A percentile compares a stretch with the other conserved stretches of the same genome.
Evolutionary conservation across 2,888 invertebrate species (phyloP).

Genomic region (Temnothorax rugatulus): DNA sequence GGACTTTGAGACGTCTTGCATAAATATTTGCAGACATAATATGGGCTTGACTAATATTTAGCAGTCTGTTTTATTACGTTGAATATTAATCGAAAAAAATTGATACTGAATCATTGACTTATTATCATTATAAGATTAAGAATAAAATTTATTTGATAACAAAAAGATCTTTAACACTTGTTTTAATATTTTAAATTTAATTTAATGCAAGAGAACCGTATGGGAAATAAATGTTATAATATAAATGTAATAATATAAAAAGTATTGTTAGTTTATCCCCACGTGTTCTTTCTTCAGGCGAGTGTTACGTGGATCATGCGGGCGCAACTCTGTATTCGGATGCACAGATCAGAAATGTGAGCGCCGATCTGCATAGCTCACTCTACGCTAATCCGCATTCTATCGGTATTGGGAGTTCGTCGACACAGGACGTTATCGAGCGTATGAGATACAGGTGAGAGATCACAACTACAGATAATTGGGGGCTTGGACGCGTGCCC

Average conservation of each 20-base stretch:
- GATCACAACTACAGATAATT: conserved; percentile 41
- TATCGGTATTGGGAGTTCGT: conserved; percentile 90
- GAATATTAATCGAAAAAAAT: conserved; percentile 8
- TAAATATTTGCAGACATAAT: background rate
- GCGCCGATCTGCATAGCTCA: conserved; percentile 90
- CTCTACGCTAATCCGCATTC: conserved; percentile 97
- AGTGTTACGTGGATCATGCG: conserved; percentile 95
- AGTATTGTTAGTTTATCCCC: background rate
- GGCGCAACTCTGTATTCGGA: conserved; percentile 94
- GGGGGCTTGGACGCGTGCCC: background rate
- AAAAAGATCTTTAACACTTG: conserved; percentile 9
- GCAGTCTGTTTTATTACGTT: background rate
- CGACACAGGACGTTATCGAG: conserved; percentile 94
- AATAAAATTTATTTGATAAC: background rate
- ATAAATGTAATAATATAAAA: background rate
- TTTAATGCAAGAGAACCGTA: background rate
- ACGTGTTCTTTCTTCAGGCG: conserved; percentile 86
- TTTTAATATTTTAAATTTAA: conserved; percentile 10
- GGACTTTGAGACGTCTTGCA: background rate
- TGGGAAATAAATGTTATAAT: background rate
- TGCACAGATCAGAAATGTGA: conserved; percentile 90
- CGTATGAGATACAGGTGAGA: conserved; percentile 92
- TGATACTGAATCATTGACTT: background rate
- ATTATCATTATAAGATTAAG: background rate
- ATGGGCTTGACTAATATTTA: background rate